Conservation (phyloP, 2,797 vertebrate genomes). For the Manis javanica region DNA sequence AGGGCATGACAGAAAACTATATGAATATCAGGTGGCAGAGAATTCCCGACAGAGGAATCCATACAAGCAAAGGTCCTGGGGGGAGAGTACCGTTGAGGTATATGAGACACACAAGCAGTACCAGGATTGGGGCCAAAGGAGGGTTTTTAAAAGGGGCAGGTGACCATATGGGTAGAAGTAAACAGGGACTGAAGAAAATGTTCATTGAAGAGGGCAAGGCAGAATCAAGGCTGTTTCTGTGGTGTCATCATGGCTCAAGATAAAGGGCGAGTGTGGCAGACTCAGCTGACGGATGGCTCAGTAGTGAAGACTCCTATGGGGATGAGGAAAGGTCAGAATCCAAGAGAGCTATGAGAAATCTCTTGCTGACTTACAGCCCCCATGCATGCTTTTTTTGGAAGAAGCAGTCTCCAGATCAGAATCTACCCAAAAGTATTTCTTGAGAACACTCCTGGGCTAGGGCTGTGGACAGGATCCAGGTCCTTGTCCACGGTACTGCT, state of each 20-base stretch:
- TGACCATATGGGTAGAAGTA: background rate
- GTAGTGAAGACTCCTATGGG: background rate
- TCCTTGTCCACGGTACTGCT: background rate
- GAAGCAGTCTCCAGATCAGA: background rate
- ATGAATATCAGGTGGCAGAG: background rate
- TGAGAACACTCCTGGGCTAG: background rate
- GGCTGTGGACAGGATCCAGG: background rate
- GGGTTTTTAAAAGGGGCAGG: background rate
- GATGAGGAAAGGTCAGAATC: background rate
- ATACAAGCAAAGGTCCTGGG: background rate
- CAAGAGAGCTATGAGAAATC: background rate
- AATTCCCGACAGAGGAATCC: background rate
- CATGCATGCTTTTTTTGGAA: background rate
- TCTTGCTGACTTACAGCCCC: background rate
- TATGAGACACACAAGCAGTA: fast-evolving
- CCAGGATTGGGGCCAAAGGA: background rate
- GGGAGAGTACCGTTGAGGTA: background rate
- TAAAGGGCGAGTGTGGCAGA: background rate
- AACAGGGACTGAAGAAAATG: background rate
- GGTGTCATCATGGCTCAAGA: background rate
- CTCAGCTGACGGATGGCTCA: background rate
- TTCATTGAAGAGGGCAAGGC: background rate
- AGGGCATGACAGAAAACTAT: background rate
- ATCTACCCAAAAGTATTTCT: background rate
- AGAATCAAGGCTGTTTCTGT: background rate